Evolutionary conservation across 2,888 invertebrate genomes (phyloP).

Genomic region (Andrena trimmerana): DNA sequence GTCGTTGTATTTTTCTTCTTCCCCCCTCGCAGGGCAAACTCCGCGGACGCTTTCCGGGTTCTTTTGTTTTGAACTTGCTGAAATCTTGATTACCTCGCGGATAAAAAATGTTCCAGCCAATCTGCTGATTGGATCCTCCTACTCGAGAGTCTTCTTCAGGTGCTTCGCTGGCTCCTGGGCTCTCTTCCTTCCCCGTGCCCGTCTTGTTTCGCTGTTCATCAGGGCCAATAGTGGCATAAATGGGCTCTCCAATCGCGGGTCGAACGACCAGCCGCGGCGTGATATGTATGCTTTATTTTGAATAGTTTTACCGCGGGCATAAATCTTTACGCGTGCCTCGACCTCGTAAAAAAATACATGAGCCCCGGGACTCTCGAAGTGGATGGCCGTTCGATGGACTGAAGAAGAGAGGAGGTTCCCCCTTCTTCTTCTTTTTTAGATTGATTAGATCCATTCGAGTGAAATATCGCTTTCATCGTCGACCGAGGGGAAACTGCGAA

Average conservation of each 20-base stretch:
- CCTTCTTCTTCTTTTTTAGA: background rate
- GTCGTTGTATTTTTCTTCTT: constrained; percentile 10
- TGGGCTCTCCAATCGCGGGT: background rate
- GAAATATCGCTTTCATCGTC: background rate
- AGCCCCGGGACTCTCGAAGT: constrained; percentile 11
- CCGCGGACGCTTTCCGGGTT: constrained; percentile 11
- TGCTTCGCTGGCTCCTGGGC: background rate
- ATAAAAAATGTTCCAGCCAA: constrained; percentile 43
- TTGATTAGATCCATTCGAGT: constrained; percentile 8
- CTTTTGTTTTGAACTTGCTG: constrained; percentile 50
- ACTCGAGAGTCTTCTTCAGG: constrained; percentile 11
- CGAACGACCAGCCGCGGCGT: background rate
- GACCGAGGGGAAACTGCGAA: background rate
- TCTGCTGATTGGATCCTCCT: constrained; percentile 46
- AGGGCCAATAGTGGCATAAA: constrained; percentile 19
- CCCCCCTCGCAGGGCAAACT: background rate
- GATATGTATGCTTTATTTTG: constrained; percentile 20
- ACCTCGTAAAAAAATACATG: constrained; percentile 41
- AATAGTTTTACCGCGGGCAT: constrained; percentile 28
- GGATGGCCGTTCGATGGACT: background rate
- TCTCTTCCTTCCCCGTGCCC: background rate
- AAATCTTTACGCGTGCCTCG: constrained; percentile 27
- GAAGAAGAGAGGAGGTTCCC: background rate
- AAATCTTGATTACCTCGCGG: constrained; percentile 56
- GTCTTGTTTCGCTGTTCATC: constrained; percentile 8